Base-by-base conservation (phyloP, 1,140 invertebrate genomes). In the Plectrocnemia conspersa region DNA sequence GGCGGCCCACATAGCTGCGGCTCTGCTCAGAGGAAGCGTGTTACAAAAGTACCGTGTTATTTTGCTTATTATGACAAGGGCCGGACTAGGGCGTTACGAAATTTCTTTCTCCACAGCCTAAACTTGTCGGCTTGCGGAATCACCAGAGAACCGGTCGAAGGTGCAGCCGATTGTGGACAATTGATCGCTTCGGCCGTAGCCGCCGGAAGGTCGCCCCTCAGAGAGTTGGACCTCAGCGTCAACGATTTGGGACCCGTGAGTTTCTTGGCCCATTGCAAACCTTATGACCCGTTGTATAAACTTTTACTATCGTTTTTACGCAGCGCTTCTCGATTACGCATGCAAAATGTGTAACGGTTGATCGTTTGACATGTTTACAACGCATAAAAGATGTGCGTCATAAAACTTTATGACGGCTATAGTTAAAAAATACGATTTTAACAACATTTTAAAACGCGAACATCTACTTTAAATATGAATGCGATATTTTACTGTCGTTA, bases 1-100 rank as follows among this genome's bases (percentile, higher is more conserved):
- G 24, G 66, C 72, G 19, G 67, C 71, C 21, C 67, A 70, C 54
- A 58, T 74, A 15, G 70, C 72, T 13, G 68, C 72, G 4, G 65
- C 74, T 13, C 61, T 76, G 48, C 70, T 71, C 52, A 67, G 71
- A 64, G 74, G 74, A 50, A 73, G 71, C 40, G 72, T 72, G 54
- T 60, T 76, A 9, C 72, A 64, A 32, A 66, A 66, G 71, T 76
- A 65, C 15, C 1, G 1, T 32, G n/a, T n/a, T n/a, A n/a, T n/a
- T n/a, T n/a, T n/a, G n/a, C 4, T 36, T 11, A 11, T 3, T 35
- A 35, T 35, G 11, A 3, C n/a, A 4, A 35, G 3, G n/a, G 11
- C 11, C 16, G 3, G 32, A 13, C 16, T 35, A 29, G 27, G 27
- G 6, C 27, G 6, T 29, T 29, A n/a, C n/a, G 7, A 29, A n/a